Base-by-base conservation (phyloP, 2,888 invertebrate genomes). In the Argyresthia albistria region DNA sequence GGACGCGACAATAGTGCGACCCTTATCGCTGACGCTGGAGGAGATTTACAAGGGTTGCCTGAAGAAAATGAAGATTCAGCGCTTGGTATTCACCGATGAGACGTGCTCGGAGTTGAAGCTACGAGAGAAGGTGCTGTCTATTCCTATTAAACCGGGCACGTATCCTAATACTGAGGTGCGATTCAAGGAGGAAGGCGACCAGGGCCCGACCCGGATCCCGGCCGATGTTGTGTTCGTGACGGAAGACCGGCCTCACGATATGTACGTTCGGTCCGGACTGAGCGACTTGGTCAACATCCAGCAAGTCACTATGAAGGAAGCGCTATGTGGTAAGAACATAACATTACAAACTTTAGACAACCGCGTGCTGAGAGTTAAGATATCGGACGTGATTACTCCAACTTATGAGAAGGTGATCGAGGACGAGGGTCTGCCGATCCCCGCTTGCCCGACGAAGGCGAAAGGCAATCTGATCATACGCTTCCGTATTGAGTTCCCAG, bases 51-150 rank as follows among this genome's bases (percentile, higher is more conserved):
- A 88, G 61, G 95, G 95, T 0, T 92, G 93, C 0, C 79, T 93
- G n/a, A 95, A 95, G 73, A 92, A 94, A 69, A 93, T 95, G 92
- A 94, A 94, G 76, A 93, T 95, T 43, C 91, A 92, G 66, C 88
- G 93, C 43, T 80, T 92, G 48, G 92, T 93, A 7, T 91, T 93
- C 63, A 84, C 89, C 0, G 91, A 91, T 54, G 90, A 90, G 46
- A 90, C 91, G 8, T 83, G 91, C 66, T 82, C 88, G 0, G 87
- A 86, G 45, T 88, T 93, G 4, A 92, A 91, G 66, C 75, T 91
- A 4, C 80, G 87, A 47, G 94, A 95, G 67, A 94, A 93, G 67
- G 92, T 93, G 1, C 77, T 96, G 1, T 91, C 91, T 8, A 90
- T 96, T 53, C 91, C 92, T 0, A 91, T 96, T 51, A 91, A 91